A percentile compares a stretch with the other conserved stretches of the same genome.
phyloP scores from a whole-genome alignment of 2,797 vertebrate species.

The Gadopsis bispinosus region DNA sequence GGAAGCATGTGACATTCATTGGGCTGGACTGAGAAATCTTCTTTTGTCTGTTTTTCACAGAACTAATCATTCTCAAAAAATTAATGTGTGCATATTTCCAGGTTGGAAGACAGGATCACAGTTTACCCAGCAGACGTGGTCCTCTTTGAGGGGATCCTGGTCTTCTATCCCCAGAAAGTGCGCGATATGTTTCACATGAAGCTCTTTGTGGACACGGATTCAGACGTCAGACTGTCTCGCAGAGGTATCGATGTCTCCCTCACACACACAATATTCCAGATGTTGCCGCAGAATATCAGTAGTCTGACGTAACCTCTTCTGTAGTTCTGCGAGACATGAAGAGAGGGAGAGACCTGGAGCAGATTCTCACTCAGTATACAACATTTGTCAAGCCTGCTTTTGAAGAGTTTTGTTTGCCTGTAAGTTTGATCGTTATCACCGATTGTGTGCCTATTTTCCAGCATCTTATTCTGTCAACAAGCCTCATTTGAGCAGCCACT shows the following conservation, averaged over 20 bases:
- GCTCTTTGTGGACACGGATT: slow-evolving; percentile 97
- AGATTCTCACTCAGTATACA: slow-evolving; percentile 97
- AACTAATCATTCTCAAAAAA: not conserved
- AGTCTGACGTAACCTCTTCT: not conserved
- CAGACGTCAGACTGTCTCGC: slow-evolving; percentile 93
- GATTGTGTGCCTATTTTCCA: not conserved
- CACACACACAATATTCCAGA: not conserved
- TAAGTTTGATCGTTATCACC: slow-evolving; percentile 73
- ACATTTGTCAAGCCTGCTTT: slow-evolving; percentile 98
- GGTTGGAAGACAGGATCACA: slow-evolving; percentile 89
- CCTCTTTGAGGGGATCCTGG: slow-evolving; percentile 96
- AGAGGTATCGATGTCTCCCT: slow-evolving; percentile 82
- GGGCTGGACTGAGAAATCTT: not conserved
- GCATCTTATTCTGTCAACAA: not conserved
- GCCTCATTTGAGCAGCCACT: not conserved
- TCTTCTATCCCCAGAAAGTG: slow-evolving; percentile 95
- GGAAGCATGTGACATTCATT: not conserved
- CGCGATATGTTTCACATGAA: slow-evolving; percentile 98
- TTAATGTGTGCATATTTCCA: slow-evolving; percentile 58
- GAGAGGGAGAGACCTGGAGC: slow-evolving; percentile 94
- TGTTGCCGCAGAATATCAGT: not conserved
- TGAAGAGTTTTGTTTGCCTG: slow-evolving; percentile 97
- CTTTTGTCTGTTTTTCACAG: too few species aligned
- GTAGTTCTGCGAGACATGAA: slow-evolving; percentile 95
- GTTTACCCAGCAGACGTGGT: slow-evolving; percentile 96